A percentile compares a stretch with the other conserved stretches of the same genome.
Evolutionary conservation across 2,797 vertebrate species (phyloP).

Genomic region (Todus mexicanus): DNA sequence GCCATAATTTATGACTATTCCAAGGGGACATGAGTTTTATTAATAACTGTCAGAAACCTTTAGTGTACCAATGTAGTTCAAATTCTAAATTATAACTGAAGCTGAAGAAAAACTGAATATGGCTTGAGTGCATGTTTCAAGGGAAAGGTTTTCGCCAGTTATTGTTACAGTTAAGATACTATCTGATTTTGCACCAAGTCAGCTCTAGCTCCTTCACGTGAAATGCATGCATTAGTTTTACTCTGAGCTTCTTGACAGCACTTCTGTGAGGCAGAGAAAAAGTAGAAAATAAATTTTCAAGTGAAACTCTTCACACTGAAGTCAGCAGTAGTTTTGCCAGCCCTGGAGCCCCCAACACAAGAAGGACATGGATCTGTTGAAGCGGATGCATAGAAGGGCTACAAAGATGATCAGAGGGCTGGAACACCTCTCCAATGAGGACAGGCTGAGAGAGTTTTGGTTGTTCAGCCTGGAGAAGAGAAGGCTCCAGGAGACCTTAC

Average conservation of each 20-base stretch:
- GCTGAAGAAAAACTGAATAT: background rate
- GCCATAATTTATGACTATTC: background rate
- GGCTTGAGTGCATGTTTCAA: background rate
- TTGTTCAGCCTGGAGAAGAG: no score
- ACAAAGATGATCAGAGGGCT: no score
- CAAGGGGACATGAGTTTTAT: background rate
- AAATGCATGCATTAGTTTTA: background rate
- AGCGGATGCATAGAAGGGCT: no score
- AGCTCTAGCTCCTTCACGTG: background rate
- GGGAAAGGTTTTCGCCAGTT: background rate
- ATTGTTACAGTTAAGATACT: background rate
- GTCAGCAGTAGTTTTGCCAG: background rate
- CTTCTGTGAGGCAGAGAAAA: background rate
- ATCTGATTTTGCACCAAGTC: background rate
- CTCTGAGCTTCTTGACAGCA: background rate
- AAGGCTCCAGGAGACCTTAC: no score
- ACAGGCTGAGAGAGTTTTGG: no score
- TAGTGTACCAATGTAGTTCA: background rate
- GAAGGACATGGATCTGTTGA: no score
- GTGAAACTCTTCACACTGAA: background rate
- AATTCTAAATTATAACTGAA: background rate
- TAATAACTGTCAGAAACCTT: background rate
- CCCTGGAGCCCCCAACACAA: no score
- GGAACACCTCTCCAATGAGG: no score
- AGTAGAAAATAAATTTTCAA: background rate